These are phyloP conservation scores for Parascotia fuliginaria DNA, from an alignment of 2,888 invertebrate species.

Conservation along the genomic window DNA sequence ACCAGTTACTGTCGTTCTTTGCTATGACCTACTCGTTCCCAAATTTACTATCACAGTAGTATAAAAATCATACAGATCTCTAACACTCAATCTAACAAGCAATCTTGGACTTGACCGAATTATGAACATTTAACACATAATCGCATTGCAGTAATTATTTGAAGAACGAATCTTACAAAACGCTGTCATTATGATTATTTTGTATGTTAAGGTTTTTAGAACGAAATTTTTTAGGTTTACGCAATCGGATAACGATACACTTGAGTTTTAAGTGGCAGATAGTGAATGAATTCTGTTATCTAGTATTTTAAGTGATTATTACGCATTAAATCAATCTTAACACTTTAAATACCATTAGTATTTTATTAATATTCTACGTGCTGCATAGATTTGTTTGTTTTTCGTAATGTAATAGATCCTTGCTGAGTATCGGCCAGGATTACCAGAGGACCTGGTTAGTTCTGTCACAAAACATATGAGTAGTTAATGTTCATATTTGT, in stretches of 20 bases:
- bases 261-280: slow-evolving; percentile 32
- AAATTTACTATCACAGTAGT: too few species aligned
- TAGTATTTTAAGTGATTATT: neutral
- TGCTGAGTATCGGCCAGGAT: too few species aligned
- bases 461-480: too few species aligned
- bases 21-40: too few species aligned
- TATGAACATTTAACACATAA: slow-evolving; percentile 7
- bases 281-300: slow-evolving; percentile 1
- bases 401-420: too few species aligned
- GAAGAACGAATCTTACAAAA: slow-evolving; percentile 2
- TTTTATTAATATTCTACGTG: too few species aligned
- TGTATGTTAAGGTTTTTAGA: slow-evolving; percentile 9
- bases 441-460: too few species aligned
- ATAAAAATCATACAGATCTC: slow-evolving; percentile 1
- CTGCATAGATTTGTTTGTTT: too few species aligned
- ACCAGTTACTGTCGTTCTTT: too few species aligned
- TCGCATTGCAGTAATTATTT: slow-evolving; percentile 11
- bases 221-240: slow-evolving; percentile 14
- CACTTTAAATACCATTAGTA: too few species aligned
- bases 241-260: slow-evolving; percentile 32
- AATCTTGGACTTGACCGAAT: slow-evolving; percentile 19
- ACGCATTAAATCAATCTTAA: neutral
- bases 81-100: too few species aligned
- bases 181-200: slow-evolving; percentile 1
- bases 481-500: too few species aligned